Conservation (phyloP, 2,797 vertebrate genomes). For the Gallirallus australis region DNA sequence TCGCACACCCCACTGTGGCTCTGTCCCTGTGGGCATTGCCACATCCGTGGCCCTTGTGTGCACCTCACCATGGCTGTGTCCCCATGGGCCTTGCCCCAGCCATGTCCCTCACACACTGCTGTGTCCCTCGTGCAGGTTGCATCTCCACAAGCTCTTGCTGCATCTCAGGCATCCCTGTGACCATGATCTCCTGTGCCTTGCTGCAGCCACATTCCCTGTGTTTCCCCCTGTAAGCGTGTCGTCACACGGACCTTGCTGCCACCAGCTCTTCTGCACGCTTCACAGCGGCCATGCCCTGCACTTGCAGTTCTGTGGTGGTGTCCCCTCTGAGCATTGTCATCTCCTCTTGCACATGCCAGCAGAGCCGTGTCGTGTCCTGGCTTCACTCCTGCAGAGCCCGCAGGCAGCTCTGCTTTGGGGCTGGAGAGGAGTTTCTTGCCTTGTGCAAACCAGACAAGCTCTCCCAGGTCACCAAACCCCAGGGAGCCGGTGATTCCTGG, state of each 20-base stretch:
- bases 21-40: neutral
- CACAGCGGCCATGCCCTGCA: accelerated
- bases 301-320: accelerated
- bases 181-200: neutral
- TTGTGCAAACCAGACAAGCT: neutral
- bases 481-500: accelerated
- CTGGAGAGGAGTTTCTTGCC: neutral
- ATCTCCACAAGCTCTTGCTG: neutral
- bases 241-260: neutral
- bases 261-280: accelerated
- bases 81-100: neutral
- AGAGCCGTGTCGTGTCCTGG: neutral
- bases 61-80: neutral
- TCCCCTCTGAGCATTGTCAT: neutral
- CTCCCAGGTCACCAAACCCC: neutral
- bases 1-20: accelerated
- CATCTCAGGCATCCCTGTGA: accelerated
- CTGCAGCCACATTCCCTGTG: accelerated
- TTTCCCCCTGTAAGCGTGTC: neutral
- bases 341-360: neutral
- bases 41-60: accelerated
- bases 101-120: neutral
- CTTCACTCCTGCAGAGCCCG: neutral
- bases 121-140: accelerated
- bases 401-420: neutral